Evolutionary conservation across 37 sponge, comb jelly and placozoan species (phyloP).

Genomic region (Geodia barretti): DNA sequence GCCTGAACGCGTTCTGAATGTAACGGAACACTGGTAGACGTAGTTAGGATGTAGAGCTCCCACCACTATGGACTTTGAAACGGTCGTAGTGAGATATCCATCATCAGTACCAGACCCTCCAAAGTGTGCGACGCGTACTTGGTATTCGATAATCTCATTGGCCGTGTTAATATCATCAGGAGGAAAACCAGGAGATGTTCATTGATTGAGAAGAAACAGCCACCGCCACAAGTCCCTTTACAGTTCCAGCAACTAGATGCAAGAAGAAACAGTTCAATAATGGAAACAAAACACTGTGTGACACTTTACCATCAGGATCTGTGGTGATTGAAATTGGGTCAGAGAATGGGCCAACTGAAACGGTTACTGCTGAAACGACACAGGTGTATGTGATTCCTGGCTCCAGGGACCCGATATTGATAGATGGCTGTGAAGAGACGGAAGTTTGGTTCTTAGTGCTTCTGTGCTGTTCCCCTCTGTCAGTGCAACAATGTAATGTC

Average conservation of each 20-base stretch:
- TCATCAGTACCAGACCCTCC: neutral
- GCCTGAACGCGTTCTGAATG: neutral
- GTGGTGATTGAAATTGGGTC: neutral
- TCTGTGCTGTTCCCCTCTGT: neutral
- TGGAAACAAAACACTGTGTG: neutral
- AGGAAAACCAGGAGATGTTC: neutral
- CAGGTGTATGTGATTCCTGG: neutral
- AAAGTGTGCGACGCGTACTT: neutral
- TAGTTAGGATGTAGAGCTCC: conserved; percentile 9
- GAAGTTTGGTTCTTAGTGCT: neutral
- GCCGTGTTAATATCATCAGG: too few species aligned
- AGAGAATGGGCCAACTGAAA: neutral
- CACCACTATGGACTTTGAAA: neutral
- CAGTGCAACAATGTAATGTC: neutral
- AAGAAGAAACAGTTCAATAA: neutral
- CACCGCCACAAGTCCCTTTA: neutral
- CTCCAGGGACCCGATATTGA: neutral
- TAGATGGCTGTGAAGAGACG: neutral
- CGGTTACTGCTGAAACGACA: neutral
- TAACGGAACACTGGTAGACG: conserved; percentile 12
- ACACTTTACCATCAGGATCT: too few species aligned
- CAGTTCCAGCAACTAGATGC: neutral
- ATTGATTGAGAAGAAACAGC: neutral
- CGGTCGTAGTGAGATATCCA: neutral
- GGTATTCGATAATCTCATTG: too few species aligned